phyloP scores from a whole-genome alignment of 2,113 vertebrate species.

The Petaurus breviceps region DNA sequence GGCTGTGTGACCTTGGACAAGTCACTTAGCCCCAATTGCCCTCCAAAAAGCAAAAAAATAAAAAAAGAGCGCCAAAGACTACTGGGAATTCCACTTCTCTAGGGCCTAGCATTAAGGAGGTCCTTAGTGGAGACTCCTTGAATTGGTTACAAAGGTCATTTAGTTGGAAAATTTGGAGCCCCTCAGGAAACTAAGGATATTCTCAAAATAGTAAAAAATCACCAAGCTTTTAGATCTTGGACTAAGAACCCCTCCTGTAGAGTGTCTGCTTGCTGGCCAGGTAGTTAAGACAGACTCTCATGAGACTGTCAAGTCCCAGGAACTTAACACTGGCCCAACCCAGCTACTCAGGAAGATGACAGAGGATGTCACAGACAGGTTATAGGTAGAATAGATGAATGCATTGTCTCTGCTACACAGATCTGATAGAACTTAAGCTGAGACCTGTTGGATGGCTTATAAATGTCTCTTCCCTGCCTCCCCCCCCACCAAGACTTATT shows the following conservation, averaged over 20 bases:
- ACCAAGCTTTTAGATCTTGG: background rate
- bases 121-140: background rate
- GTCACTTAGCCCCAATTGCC: no score
- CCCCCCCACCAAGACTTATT: background rate
- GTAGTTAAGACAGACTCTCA: background rate
- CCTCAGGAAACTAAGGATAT: slow-evolving; percentile 19
- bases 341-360: slow-evolving; percentile 2
- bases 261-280: background rate
- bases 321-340: slow-evolving; percentile 1
- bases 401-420: background rate
- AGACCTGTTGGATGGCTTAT: slow-evolving; percentile 24
- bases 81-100: background rate
- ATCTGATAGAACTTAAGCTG: background rate
- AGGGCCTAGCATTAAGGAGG: background rate
- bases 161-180: slow-evolving; percentile 29
- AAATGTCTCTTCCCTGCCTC: background rate
- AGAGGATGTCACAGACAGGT: slow-evolving; percentile 10
- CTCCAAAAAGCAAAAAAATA: no score
- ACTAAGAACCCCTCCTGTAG: background rate
- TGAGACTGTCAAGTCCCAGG: slow-evolving; percentile 17
- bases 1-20: no score
- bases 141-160: background rate
- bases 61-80: no score
- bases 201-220: background rate
- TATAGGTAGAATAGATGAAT: background rate